Percentiles rank a stretch among this genome's conserved stretches.
phyloP scores from a whole-genome alignment of 2,888 invertebrate species.

The Sinodicranocentrus sp. region DNA sequence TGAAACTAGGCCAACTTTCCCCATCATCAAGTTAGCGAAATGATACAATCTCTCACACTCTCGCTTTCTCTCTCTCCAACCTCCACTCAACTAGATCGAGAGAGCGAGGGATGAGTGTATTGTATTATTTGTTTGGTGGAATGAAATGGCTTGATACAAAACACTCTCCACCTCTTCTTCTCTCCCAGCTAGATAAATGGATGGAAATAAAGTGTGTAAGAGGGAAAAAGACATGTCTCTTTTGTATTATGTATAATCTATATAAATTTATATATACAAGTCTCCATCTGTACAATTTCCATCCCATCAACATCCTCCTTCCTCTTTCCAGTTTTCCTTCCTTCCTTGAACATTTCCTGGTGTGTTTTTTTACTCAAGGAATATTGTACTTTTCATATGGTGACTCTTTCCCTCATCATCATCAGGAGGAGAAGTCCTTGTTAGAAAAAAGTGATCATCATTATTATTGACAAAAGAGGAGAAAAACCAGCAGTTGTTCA shows the following conservation, averaged over 20 bases:
- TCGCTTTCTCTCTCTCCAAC: not conserved
- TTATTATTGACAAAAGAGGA: slow-evolving; percentile 29
- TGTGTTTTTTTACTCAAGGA: not conserved
- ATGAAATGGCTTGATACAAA: not conserved
- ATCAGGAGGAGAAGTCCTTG: not conserved
- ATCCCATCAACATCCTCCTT: not conserved
- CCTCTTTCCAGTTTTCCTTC: not conserved
- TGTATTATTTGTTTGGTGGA: not conserved
- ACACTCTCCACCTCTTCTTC: no score
- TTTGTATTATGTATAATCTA: no score
- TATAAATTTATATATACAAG: no score
- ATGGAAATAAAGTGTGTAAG: no score
- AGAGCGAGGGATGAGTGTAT: no score
- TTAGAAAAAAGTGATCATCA: slow-evolving; percentile 22
- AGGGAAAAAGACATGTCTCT: no score
- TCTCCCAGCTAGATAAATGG: no score
- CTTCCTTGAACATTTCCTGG: not conserved
- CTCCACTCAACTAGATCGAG: not conserved
- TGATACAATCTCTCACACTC: slow-evolving; percentile 31
- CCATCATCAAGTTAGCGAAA: slow-evolving; percentile 19
- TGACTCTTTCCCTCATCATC: slow-evolving; percentile 7
- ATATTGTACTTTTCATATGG: no score
- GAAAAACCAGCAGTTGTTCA: not conserved
- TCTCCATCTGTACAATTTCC: not conserved
- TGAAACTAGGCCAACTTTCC: slow-evolving; percentile 65